These are phyloP conservation scores for Hydroisotoma schaefferi DNA, from an alignment of 2,888 invertebrate species.

Conservation along the genomic window DNA sequence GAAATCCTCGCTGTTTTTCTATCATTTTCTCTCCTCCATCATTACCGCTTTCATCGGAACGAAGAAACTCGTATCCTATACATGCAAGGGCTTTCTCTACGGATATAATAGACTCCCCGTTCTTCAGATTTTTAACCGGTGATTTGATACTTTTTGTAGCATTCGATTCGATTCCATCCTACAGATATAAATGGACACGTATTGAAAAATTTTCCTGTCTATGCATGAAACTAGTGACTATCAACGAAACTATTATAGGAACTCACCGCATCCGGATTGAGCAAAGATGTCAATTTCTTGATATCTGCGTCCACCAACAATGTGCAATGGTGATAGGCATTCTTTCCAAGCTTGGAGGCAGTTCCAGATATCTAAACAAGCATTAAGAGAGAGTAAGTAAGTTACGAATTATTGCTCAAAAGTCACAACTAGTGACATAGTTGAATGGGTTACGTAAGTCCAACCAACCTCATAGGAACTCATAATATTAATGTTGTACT, in stretches of 20 bases:
- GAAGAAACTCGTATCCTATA: slow-evolving; percentile 77
- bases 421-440: too few relatives aligned
- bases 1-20: slow-evolving; percentile 76
- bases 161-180: slow-evolving; percentile 76
- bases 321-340: slow-evolving; percentile 97
- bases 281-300: slow-evolving; percentile 65
- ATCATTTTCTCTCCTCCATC: slow-evolving; percentile 57
- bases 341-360: slow-evolving; percentile 84
- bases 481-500: too few relatives aligned
- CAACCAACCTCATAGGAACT: too few relatives aligned
- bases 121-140: slow-evolving; percentile 75
- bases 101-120: slow-evolving; percentile 67
- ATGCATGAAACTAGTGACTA: too few relatives aligned
- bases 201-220: too few relatives aligned
- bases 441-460: too few relatives aligned
- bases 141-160: slow-evolving; percentile 82
- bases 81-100: slow-evolving; percentile 71
- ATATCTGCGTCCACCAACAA: slow-evolving; percentile 83
- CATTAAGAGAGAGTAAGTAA: too few relatives aligned
- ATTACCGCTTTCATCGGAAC: slow-evolving; percentile 70
- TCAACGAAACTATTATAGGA: too few relatives aligned
- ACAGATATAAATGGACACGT: too few relatives aligned
- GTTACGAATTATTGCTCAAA: too few relatives aligned
- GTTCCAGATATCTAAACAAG: slow-evolving; percentile 88
- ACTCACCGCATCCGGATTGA: slow-evolving; percentile 71